Evolutionary conservation across 2,797 vertebrate species (phyloP), one percentile per base, ranked within the genome.

Genomic region (Anabas testudineus): DNA sequence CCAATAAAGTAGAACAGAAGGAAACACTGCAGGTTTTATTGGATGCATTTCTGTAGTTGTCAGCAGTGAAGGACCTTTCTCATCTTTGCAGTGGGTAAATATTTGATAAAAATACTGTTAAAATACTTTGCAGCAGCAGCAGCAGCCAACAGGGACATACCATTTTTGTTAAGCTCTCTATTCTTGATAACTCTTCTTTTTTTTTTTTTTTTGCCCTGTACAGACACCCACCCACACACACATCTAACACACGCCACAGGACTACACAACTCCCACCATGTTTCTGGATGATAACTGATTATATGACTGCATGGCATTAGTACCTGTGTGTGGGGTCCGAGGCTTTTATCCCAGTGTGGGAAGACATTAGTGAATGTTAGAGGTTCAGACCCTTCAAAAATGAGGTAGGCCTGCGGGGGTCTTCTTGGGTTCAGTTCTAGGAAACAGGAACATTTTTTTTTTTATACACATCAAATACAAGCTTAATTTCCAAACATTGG

Each of bases 291-390:
- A 43, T 37, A 48, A 2, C 21, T 61, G 30, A 46, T 26, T 4
- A 4, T 14, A 4, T 37, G 2, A 21, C 2, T 42, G 10, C 5
- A 18, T 39, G 7, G 19, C 58, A 28, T 36, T 32, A 1, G 42
- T 81, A 95, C 95, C 93, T 90, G 89, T 57, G 78, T 48, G 68
- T 72, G 62, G 41, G 78, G 57, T 62, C 61, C 78, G 15, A 66
- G 68, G 61, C 67, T 88, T 76, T 54, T 90, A 85, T 95, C 94
- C 95, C 95, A 95, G 65, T 68, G 78, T 1, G 95, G 93, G 81
- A 95, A 95, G 66, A 95, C 80, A 37, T 95, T 95, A 43, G 94
- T 95, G 86, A 95, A 95, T 72, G 94, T 95, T 37, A 95, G 84
- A 66, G 95, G 95, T 62, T 95, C 95, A 0, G 73, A 75, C 4